Evolutionary conservation across 2,113 vertebrate genomes (phyloP).

Genomic region (Bucco capensis): DNA sequence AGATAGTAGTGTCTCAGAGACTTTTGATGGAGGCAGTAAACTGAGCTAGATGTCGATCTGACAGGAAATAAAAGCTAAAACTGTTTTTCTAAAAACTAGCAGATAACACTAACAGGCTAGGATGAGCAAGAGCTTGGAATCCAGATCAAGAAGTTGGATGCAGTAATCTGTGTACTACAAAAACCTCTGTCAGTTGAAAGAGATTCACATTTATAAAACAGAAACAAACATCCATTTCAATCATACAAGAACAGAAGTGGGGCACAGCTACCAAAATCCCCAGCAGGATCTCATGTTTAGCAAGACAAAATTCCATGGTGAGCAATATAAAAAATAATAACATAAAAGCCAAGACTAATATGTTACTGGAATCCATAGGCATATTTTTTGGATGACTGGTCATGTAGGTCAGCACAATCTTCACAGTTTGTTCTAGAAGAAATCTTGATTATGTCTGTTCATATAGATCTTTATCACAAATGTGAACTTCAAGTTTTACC

Average conservation of each 20-base stretch:
- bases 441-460: neutral
- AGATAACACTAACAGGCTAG: conserved; percentile 34
- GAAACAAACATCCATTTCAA: neutral
- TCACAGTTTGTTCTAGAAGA: conserved; percentile 40
- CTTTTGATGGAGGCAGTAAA: neutral
- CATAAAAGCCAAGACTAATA: conserved; percentile 47
- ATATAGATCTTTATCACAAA: conserved; percentile 54
- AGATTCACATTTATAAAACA: neutral
- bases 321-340: conserved; percentile 6
- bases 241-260: neutral
- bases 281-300: conserved; percentile 29
- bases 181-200: neutral
- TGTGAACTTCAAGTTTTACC: conserved; percentile 9
- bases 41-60: conserved; percentile 6
- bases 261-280: conserved; percentile 27
- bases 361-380: conserved; percentile 25
- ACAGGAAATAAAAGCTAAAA: conserved; percentile 58
- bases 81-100: conserved; percentile 3
- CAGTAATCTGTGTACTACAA: neutral
- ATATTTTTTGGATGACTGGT: conserved; percentile 26
- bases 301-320: neutral
- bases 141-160: neutral
- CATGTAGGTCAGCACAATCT: neutral
- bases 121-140: neutral
- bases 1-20: neutral